Evolutionary conservation across 2,797 vertebrate species (phyloP).

Genomic region (Jordanella pulchra): DNA sequence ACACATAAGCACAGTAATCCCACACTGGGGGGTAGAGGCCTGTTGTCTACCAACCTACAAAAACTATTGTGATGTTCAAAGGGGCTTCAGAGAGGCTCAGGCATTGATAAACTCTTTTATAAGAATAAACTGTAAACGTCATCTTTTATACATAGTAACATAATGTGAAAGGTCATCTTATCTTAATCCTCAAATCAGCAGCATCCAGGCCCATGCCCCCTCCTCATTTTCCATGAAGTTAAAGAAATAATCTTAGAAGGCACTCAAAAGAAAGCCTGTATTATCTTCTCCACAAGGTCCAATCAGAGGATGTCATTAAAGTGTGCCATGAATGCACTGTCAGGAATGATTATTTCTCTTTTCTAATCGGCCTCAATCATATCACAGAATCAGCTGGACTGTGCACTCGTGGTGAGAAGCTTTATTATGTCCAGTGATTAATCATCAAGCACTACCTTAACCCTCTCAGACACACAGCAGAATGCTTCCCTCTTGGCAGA

Average conservation of each 20-base stretch:
- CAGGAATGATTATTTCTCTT: slow-evolving; percentile 74
- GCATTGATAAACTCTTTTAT: slow-evolving; percentile 81
- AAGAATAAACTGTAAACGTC: slow-evolving; percentile 77
- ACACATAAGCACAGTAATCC: slow-evolving; percentile 67
- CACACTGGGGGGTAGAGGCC: slow-evolving; percentile 73
- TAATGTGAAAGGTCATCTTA: slow-evolving; percentile 83
- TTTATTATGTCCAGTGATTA: slow-evolving; percentile 78
- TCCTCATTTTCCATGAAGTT: slow-evolving; percentile 76
- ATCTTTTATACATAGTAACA: slow-evolving; percentile 81
- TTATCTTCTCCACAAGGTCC: slow-evolving; percentile 71
- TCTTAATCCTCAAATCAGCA: slow-evolving; percentile 84
- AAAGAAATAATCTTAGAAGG: slow-evolving; percentile 79
- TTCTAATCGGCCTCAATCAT: slow-evolving; percentile 74
- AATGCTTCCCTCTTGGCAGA: slow-evolving; percentile 45
- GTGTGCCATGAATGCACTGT: slow-evolving; percentile 69
- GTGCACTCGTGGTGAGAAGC: slow-evolving; percentile 69
- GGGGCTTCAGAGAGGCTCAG: slow-evolving; percentile 71
- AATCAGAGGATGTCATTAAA: slow-evolving; percentile 80
- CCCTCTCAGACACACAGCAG: slow-evolving; percentile 62
- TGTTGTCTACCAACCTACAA: slow-evolving; percentile 67
- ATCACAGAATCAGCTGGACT: slow-evolving; percentile 75
- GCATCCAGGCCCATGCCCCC: slow-evolving; percentile 69
- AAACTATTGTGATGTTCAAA: slow-evolving; percentile 75
- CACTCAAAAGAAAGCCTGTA: slow-evolving; percentile 75
- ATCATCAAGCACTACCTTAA: slow-evolving; percentile 72